phyloP scores from a whole-genome alignment of 2,113 vertebrate genomes.

The Sigmodon hispidus region DNA sequence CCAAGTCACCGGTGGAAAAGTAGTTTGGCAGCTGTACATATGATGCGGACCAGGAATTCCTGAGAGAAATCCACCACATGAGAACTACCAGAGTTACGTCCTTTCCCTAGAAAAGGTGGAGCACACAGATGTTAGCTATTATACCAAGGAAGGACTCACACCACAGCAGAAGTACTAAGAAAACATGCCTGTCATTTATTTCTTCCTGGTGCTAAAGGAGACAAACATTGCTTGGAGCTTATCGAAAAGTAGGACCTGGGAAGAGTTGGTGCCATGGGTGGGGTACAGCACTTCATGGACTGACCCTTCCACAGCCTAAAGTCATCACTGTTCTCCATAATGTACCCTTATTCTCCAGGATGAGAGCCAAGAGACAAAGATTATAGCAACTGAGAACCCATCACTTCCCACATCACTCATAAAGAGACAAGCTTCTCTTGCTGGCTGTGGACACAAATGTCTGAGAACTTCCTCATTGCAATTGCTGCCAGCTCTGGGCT shows the following conservation, averaged over 20 bases:
- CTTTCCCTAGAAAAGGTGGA: background rate
- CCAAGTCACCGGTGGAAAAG: background rate
- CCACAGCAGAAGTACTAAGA: background rate
- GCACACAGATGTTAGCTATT: accelerated
- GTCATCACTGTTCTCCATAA: background rate
- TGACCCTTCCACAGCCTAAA: too few species aligned
- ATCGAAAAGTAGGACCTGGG: background rate
- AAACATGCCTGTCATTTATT: background rate
- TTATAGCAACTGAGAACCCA: background rate
- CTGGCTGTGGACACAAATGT: background rate
- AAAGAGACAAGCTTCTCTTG: background rate
- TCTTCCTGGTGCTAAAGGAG: background rate
- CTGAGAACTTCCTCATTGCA: background rate
- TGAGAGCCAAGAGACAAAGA: background rate
- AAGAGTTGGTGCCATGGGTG: background rate
- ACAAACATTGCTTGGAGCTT: background rate
- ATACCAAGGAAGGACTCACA: background rate
- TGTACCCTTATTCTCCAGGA: background rate
- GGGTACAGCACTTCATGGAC: background rate
- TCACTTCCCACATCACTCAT: background rate
- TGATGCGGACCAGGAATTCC: background rate
- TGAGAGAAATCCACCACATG: background rate
- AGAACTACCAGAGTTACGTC: background rate
- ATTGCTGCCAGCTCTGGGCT: background rate
- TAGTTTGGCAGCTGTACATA: background rate